These are phyloP conservation scores for Parauchenoglanis punctatus DNA, from an alignment of 2,797 vertebrate species.

Conservation along the genomic window DNA sequence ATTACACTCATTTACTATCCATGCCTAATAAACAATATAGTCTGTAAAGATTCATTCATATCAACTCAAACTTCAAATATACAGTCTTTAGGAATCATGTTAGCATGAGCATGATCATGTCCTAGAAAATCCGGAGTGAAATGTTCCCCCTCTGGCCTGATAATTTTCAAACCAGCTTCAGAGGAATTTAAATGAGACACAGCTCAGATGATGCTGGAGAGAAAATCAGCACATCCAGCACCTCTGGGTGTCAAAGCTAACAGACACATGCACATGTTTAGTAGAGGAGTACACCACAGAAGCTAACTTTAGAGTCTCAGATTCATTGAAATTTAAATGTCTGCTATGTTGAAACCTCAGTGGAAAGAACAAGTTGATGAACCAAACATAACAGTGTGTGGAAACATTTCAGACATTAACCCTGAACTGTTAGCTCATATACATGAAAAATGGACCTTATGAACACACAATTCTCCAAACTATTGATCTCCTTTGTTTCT, in stretches of 20 bases:
- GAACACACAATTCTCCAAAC: not conserved
- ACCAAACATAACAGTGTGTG: not conserved
- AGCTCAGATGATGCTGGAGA: constrained; percentile 34
- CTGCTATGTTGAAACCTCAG: constrained; percentile 12
- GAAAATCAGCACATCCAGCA: constrained; percentile 46
- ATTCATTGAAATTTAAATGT: constrained; percentile 13
- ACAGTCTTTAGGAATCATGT: not conserved
- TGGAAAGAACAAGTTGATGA: not conserved
- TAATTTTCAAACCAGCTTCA: constrained; percentile 34
- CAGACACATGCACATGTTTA: constrained; percentile 12
- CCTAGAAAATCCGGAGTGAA: constrained; percentile 22
- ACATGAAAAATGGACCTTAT: not conserved
- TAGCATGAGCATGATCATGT: not conserved
- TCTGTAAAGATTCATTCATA: not conserved
- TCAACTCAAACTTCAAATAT: not conserved
- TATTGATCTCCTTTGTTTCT: not conserved
- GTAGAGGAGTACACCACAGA: not conserved
- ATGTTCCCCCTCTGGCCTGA: constrained; percentile 34
- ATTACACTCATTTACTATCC: not conserved
- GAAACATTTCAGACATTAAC: not conserved
- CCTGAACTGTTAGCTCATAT: not conserved
- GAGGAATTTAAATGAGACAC: constrained; percentile 36
- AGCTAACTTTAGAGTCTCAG: not conserved
- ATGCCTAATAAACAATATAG: not conserved
- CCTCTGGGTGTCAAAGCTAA: constrained; percentile 10